Base-by-base conservation (phyloP, 2,113 vertebrate genomes). In the Circaetus gallicus region DNA sequence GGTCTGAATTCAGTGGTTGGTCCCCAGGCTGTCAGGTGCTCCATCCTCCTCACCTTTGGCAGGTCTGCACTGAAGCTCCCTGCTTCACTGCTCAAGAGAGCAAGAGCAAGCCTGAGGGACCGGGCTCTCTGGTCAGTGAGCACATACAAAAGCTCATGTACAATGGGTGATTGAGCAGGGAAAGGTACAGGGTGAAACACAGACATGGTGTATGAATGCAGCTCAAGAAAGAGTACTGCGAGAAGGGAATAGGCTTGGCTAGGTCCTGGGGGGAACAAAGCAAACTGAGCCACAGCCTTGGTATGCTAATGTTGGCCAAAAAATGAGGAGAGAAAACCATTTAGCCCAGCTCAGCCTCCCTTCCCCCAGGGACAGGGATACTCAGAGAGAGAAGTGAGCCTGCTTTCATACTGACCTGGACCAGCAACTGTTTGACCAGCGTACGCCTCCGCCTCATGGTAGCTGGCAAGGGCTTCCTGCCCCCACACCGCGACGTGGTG, bases 341-440 rank as follows among this genome's bases (percentile, higher is more conserved):
- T 74, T 62, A 61, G 7, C 11, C 7, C 56, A 69, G 20, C 6
- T 76, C 34, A 31, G 25, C 10, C 43, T 82, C 47, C 69, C 43
- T 50, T 87, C 29, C 26, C 28, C 17, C 8, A 26, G 5, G 17
- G 32, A 17, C 59, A 86, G 13, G 26, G 25, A 55, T 63, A 52
- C 8, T 28, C 28, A 78, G 6, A 62, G 21, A 32, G 9, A 76
- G 16, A 74, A 74, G 21, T 0, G 2, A 87, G 40, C 16, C 20
- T 49, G 9, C 53, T 69, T 28, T 92, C 7, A 0, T 58, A 93
- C 97, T 97, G 74, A 98, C 98, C 96, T 73, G 97, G 62, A 98
- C 97, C 32, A 97, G 73, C 82, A 98, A 82, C 13, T 21, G 58
- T 84, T 96, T 98, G 80, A 96, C 81, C 70, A 98, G 36, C 1